Evolutionary conservation across 2,888 invertebrate species (phyloP), one percentile per base, ranked within the genome.

Genomic region (Malthinus flaveolus): DNA sequence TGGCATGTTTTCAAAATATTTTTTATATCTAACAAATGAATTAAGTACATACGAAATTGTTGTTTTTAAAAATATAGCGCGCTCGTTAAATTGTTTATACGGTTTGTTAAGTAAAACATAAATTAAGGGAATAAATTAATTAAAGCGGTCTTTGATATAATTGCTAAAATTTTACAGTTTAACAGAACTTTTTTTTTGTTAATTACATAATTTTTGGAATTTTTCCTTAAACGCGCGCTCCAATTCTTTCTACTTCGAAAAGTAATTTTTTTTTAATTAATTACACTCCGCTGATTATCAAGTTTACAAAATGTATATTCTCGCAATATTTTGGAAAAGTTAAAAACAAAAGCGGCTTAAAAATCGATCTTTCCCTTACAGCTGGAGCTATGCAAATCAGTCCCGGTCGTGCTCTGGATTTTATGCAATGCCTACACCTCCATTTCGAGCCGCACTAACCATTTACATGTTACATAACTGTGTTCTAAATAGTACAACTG

Each of bases 331-430:
- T 9, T 32, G 13, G n/a, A 49, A 37, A 51, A 23, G 45, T 44
- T 33, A 32, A 10, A 54, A 49, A 61, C 61, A 61, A 61, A 23
- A 57, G 61, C 57, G 45, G 53, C 71, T 70, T 70, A 49, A 64
- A 68, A 71, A 77, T 77, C 77, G 77, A 78, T 78, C 76, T 76
- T 76, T 75, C 73, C 69, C 74, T 42, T 75, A 73, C 78, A 78
- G 78, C 78, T 79, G 79, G 79, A 78, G 79, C 78, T 78, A 79
- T 79, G 79, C 78, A 79, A 79, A 79, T 79, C 75, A 78, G 75
- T 72, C 23, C 68, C 69, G 67, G 73, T 73, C 76, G 75, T 78
- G 79, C 76, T 78, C 79, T 72, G 76, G 78, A 79, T 79, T 78
- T 79, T 79, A 79, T 79, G 76, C 78, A 71, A 62, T 59, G 59